phyloP scores from a whole-genome alignment of 2,113 vertebrate genomes.

The Plecturocebus donacophilus region DNA sequence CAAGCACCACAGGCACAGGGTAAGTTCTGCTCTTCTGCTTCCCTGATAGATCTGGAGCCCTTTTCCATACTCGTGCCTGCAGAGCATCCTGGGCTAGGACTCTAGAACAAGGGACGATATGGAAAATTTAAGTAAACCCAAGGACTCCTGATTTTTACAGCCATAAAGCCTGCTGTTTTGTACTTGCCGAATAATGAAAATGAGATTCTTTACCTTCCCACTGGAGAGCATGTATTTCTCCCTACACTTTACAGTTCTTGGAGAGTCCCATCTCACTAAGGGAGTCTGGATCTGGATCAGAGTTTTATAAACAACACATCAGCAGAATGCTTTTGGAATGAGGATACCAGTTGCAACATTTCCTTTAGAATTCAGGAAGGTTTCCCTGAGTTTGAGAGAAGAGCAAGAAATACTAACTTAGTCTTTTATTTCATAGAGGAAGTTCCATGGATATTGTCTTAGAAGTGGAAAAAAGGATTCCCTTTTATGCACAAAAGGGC shows the following conservation, averaged over 20 bases:
- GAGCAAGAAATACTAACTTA: neutral
- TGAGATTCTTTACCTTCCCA: neutral
- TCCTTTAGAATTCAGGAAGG: conserved; percentile 12
- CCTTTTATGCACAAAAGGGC: neutral
- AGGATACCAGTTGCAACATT: neutral
- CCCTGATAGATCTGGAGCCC: neutral
- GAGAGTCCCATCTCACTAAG: neutral
- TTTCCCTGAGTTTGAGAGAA: neutral
- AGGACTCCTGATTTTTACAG: neutral
- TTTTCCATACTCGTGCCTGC: neutral
- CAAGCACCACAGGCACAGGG: conserved; percentile 81
- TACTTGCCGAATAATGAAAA: neutral
- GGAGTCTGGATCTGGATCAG: neutral
- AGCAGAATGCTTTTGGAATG: neutral
- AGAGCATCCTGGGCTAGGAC: conserved; percentile 23
- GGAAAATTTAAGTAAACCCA: neutral
- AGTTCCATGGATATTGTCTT: neutral
- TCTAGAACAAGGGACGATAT: neutral
- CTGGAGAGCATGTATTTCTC: neutral
- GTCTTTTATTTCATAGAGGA: neutral
- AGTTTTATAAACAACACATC: neutral
- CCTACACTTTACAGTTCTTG: neutral
- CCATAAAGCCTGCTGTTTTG: neutral
- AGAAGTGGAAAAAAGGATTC: neutral
- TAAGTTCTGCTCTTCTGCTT: conserved; percentile 76